Conservation (phyloP, 2,888 invertebrate species). For the Melanchra persicariae region DNA sequence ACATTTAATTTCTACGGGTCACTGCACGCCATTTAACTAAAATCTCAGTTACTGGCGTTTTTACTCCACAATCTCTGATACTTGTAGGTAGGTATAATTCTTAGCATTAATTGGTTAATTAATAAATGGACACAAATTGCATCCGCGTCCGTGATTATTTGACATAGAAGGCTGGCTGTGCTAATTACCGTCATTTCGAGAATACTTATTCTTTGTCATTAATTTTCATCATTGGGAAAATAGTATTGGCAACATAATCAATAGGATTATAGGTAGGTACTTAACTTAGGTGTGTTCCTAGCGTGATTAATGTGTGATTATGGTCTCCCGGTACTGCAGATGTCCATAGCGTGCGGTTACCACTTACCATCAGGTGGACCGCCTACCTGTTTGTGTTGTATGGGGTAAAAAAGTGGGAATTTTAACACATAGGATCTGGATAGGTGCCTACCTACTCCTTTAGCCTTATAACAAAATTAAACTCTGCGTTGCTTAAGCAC, state of each 20-base stretch:
- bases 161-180: not conserved
- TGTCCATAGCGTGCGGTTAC: too few relatives aligned
- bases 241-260: not conserved
- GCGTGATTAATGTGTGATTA: too few relatives aligned
- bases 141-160: conserved; percentile 15
- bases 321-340: too few relatives aligned
- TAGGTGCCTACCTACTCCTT: too few relatives aligned
- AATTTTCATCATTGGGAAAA: not conserved
- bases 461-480: too few relatives aligned
- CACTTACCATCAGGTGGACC: too few relatives aligned
- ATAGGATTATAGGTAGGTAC: not conserved
- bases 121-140: conserved; percentile 5
- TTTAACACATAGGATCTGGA: too few relatives aligned
- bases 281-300: too few relatives aligned
- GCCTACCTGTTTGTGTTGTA: too few relatives aligned
- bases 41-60: not conserved
- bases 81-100: not conserved
- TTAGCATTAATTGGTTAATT: conserved; percentile 16
- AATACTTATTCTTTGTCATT: conserved; percentile 9
- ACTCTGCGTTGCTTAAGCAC: too few relatives aligned
- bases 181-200: conserved; percentile 7
- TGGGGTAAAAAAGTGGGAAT: too few relatives aligned
- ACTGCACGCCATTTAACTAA: not conserved
- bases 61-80: not conserved
- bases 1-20: not conserved